These are phyloP conservation scores for Lamprologus speciosus DNA, from an alignment of 2,113 vertebrate species.

Conservation along the genomic window DNA sequence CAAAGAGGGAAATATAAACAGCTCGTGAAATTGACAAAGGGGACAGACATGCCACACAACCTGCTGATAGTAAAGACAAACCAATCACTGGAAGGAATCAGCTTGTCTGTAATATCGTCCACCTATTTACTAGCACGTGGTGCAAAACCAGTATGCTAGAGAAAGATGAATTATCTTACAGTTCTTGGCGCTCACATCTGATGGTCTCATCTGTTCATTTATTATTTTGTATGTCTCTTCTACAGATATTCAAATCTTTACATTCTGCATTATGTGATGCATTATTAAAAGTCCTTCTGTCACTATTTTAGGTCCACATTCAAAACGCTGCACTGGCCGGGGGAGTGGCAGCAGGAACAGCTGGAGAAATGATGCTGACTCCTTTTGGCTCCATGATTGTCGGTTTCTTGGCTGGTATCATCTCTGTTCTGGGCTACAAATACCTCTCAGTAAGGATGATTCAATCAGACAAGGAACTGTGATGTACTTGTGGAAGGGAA, in stretches of 20 bases:
- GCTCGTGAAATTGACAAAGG: neutral
- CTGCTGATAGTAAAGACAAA: neutral
- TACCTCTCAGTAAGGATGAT: constrained; percentile 75
- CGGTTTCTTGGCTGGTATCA: constrained; percentile 78
- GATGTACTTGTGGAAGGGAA: neutral
- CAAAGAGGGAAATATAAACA: neutral
- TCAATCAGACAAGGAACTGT: neutral
- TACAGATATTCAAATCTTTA: neutral
- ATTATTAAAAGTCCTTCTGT: neutral
- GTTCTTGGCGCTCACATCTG: neutral
- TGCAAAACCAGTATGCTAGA: neutral
- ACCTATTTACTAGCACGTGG: neutral
- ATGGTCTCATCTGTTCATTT: neutral
- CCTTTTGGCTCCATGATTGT: constrained; percentile 84
- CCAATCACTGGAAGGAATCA: neutral
- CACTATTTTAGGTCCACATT: constrained; percentile 77
- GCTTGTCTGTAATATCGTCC: neutral
- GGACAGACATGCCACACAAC: neutral
- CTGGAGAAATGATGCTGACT: constrained; percentile 89
- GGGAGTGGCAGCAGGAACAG: constrained; percentile 79
- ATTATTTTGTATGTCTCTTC: neutral
- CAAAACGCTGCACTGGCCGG: constrained; percentile 87
- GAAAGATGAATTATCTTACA: neutral
- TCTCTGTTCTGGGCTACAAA: constrained; percentile 82
- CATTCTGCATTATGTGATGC: neutral